Percentiles rank a stretch among this genome's conserved stretches.
These are phyloP conservation scores for Drosophila nr. medialis DNA, from an alignment of 2,888 invertebrate genomes.

Conservation along the genomic window DNA sequence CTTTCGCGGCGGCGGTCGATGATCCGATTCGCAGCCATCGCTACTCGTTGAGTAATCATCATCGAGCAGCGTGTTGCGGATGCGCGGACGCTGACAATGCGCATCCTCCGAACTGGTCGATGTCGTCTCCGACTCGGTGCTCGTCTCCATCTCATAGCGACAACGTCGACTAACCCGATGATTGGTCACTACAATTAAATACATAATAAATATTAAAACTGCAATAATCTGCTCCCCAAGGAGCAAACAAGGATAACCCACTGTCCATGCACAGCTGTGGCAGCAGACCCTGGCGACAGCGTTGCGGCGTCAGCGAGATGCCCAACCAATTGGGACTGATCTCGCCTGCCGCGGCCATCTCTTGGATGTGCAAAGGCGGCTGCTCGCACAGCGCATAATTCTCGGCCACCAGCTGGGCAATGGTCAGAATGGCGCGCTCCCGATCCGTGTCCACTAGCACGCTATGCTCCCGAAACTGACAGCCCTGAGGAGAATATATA, in stretches of 20 bases:
- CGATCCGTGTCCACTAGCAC: conserved; percentile 88
- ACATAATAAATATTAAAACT: not conserved
- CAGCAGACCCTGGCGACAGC: conserved; percentile 83
- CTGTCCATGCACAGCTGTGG: conserved; percentile 81
- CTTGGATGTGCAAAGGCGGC: conserved; percentile 74
- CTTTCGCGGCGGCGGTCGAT: conserved; percentile 67
- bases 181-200: conserved; percentile 61
- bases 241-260: conserved; percentile 22
- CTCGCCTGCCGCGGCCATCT: conserved; percentile 64
- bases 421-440: conserved; percentile 88
- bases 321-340: conserved; percentile 81
- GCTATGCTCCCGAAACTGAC: conserved; percentile 90
- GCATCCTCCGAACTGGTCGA: conserved; percentile 76
- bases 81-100: conserved; percentile 47
- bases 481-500: conserved; percentile 86
- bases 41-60: conserved; percentile 81
- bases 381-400: conserved; percentile 81
- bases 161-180: conserved; percentile 68
- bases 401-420: conserved; percentile 83
- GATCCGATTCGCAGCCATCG: conserved; percentile 84
- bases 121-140: conserved; percentile 82
- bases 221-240: not conserved
- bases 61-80: conserved; percentile 49
- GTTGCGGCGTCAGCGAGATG: conserved; percentile 82
- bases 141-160: conserved; percentile 77